phyloP scores from a whole-genome alignment of 2,797 vertebrate genomes.

The Orestias chungarensis region DNA sequence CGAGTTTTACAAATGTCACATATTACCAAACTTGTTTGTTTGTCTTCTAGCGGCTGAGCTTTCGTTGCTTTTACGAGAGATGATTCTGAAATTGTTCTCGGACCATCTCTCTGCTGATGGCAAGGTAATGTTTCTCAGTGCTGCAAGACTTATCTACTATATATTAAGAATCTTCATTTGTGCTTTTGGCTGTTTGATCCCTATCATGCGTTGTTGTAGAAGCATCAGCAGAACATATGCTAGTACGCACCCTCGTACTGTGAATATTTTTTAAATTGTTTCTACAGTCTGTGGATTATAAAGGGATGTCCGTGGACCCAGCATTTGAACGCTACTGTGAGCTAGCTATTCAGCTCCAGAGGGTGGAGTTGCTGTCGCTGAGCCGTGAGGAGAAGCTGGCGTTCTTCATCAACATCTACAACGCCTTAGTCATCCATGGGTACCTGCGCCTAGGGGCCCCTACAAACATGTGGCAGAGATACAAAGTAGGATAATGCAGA shows the following conservation, averaged over 20 bases:
- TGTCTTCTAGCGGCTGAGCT: slow-evolving; percentile 73
- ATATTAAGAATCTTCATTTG: background rate
- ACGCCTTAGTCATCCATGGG: slow-evolving; percentile 84
- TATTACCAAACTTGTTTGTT: background rate
- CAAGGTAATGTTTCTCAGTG: slow-evolving; percentile 73
- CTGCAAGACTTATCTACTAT: background rate
- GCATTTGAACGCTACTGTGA: slow-evolving; percentile 79
- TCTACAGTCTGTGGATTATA: slow-evolving; percentile 81
- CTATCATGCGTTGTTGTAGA: background rate
- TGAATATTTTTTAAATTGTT: background rate
- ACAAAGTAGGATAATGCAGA: slow-evolving; percentile 71
- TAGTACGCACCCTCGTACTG: background rate
- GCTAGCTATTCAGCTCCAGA: slow-evolving; percentile 81
- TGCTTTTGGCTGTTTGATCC: slow-evolving; percentile 3
- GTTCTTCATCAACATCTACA: slow-evolving; percentile 87
- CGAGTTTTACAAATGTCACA: background rate
- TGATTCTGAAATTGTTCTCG: slow-evolving; percentile 82
- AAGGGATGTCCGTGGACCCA: slow-evolving; percentile 74
- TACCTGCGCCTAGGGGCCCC: slow-evolving; percentile 78
- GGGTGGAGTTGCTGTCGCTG: slow-evolving; percentile 77
- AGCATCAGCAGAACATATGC: background rate
- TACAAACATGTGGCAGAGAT: slow-evolving; percentile 84
- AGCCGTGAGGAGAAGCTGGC: slow-evolving; percentile 83
- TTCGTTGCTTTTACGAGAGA: slow-evolving; percentile 77
- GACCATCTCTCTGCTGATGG: slow-evolving; percentile 83